A percentile compares a stretch with the other conserved stretches of the same genome.
phyloP scores from a whole-genome alignment of 2,113 vertebrate genomes.

The Seriola dumerili region DNA sequence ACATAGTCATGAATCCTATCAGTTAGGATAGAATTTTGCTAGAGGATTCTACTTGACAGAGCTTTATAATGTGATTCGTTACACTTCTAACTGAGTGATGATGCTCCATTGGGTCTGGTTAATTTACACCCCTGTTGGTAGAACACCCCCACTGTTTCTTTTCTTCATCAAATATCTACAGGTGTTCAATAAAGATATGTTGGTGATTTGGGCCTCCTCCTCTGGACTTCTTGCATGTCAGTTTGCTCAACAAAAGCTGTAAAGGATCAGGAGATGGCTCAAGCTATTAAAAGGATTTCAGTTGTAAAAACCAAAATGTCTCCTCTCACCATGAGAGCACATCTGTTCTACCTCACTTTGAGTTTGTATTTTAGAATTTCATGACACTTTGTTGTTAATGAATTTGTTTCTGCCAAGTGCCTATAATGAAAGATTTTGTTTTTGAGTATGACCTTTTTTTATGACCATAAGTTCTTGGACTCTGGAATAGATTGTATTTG shows the following conservation, averaged over 20 bases:
- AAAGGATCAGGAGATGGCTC: background rate
- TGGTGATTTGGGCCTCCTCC: background rate
- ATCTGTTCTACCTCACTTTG: background rate
- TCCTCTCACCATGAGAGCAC: background rate
- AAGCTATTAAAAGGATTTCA: background rate
- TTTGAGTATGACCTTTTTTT: background rate
- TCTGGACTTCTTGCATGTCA: background rate
- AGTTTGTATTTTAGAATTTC: background rate
- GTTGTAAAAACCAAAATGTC: background rate
- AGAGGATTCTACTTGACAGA: constrained; percentile 25
- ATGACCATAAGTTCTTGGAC: background rate
- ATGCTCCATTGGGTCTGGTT: too few species aligned
- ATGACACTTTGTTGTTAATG: background rate
- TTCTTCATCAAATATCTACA: too few species aligned
- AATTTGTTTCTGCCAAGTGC: background rate
- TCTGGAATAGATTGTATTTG: background rate
- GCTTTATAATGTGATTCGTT: background rate
- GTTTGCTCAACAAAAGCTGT: background rate
- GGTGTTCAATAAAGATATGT: too few species aligned
- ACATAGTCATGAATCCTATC: background rate
- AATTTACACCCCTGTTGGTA: too few species aligned
- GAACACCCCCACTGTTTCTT: too few species aligned
- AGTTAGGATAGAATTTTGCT: constrained; percentile 4
- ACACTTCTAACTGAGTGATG: background rate
- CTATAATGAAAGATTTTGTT: background rate